Conservation (phyloP, 2,797 vertebrate genomes). For the Aeoliscus strigatus region DNA sequence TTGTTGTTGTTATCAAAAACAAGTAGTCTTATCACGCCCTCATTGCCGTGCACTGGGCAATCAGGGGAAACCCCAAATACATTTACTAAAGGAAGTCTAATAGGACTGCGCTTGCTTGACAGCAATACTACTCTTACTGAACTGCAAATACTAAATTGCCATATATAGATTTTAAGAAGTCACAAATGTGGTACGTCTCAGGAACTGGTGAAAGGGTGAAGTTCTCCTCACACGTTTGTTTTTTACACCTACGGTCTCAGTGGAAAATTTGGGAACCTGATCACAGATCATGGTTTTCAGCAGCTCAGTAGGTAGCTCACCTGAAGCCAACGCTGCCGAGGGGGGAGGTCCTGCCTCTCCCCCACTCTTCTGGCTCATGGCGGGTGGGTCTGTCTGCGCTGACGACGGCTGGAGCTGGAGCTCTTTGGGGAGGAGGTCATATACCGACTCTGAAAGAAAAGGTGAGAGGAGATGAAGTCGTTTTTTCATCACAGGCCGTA, state of each 20-base stretch:
- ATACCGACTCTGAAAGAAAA: slow-evolving; percentile 89
- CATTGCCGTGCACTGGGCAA: too few relatives aligned
- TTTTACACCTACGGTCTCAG: slow-evolving; percentile 34
- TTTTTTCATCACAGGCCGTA: slow-evolving; percentile 6
- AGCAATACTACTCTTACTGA: slow-evolving; percentile 8
- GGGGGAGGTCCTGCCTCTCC: slow-evolving; percentile 95
- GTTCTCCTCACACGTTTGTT: slow-evolving; percentile 54
- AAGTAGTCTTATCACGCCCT: too few relatives aligned
- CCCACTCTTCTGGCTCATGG: slow-evolving; percentile 99
- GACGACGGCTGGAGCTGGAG: slow-evolving; percentile 91
- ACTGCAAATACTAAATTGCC: slow-evolving; percentile 3
- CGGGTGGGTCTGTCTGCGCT: slow-evolving; percentile 85
- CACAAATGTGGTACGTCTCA: slow-evolving; percentile 15
- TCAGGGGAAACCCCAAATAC: too few relatives aligned
- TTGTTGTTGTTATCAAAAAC: too few relatives aligned
- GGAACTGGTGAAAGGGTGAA: slow-evolving; percentile 49
- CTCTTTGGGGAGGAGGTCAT: slow-evolving; percentile 99
- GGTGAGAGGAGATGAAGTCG: slow-evolving; percentile 22
- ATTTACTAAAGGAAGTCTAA: too few relatives aligned
- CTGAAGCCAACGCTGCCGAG: slow-evolving; percentile 92
- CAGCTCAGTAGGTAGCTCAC: slow-evolving; percentile 76
- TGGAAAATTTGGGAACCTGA: slow-evolving; percentile 48
- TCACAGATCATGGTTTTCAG: slow-evolving; percentile 63
- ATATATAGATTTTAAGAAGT: neutral
- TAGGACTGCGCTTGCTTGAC: too few relatives aligned